phyloP scores from a whole-genome alignment of 2,113 vertebrate genomes.

The Syrmaticus mikado region DNA sequence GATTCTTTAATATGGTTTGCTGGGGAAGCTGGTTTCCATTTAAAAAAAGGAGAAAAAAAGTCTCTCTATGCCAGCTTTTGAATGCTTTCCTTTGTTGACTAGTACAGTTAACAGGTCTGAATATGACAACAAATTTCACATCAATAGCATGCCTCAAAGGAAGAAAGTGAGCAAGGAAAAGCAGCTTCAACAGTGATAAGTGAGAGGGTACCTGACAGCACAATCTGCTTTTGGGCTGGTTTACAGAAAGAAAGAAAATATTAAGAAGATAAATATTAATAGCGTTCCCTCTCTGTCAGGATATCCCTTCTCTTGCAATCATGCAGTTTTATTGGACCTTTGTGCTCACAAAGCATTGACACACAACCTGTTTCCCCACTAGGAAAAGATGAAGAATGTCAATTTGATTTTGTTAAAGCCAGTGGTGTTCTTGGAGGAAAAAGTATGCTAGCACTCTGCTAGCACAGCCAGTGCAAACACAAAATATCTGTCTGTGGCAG shows the following conservation, averaged over 20 bases:
- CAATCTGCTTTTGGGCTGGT: fast-evolving
- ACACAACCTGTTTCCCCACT: neutral
- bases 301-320: neutral
- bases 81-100: slow-evolving; percentile 21
- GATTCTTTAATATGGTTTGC: neutral
- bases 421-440: neutral
- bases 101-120: neutral
- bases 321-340: neutral
- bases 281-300: neutral
- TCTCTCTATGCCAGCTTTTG: slow-evolving; percentile 6
- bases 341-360: neutral
- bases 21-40: neutral
- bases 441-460: neutral
- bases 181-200: neutral
- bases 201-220: neutral
- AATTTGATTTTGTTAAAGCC: neutral
- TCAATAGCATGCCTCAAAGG: neutral
- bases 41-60: neutral
- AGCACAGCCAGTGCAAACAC: neutral
- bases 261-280: neutral
- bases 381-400: neutral
- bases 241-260: neutral
- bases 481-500: neutral
- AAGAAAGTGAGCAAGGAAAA: neutral
- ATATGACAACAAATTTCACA: neutral